Conservation (phyloP, 2,888 invertebrate genomes). For the Caradrina kadenii region DNA sequence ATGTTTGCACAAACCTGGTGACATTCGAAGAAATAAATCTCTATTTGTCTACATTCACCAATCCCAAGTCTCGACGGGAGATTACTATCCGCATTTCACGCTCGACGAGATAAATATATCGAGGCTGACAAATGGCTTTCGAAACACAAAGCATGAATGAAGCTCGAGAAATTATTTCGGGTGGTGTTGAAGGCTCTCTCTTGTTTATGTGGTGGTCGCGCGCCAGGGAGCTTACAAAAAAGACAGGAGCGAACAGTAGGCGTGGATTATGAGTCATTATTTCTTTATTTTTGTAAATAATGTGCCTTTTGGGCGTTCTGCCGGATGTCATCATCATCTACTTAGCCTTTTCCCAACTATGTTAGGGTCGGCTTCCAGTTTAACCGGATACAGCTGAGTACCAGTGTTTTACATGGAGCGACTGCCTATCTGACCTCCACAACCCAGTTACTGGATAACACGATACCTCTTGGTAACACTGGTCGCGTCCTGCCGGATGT, state of each 20-base stretch:
- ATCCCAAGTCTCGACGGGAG: constrained; percentile 74
- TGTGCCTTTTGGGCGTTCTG: constrained; percentile 64
- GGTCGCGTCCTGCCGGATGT: constrained; percentile 47
- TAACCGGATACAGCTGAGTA: no score
- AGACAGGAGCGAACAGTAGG: constrained; percentile 76
- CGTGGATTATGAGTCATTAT: constrained; percentile 75
- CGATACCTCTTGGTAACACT: no score
- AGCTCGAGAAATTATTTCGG: constrained; percentile 55
- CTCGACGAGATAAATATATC: constrained; percentile 70
- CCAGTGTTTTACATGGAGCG: no score
- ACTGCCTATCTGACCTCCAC: no score
- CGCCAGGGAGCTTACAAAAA: constrained; percentile 76
- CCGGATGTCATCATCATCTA: constrained; percentile 37
- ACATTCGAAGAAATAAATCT: constrained; percentile 82
- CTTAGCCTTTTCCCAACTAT: no score
- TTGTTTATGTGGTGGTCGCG: constrained; percentile 71
- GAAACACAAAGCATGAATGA: constrained; percentile 59
- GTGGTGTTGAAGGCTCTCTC: constrained; percentile 78
- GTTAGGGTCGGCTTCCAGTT: no score
- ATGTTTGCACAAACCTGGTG: constrained; percentile 82
- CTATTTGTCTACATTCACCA: constrained; percentile 84
- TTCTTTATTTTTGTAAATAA: constrained; percentile 72
- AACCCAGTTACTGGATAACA: no score
- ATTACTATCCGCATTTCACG: constrained; percentile 73
- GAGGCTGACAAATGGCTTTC: constrained; percentile 67